A percentile compares a stretch with the other conserved stretches of the same genome.
These are phyloP conservation scores for Protophormia terraenovae DNA, from an alignment of 2,888 invertebrate genomes.

Conservation along the genomic window DNA sequence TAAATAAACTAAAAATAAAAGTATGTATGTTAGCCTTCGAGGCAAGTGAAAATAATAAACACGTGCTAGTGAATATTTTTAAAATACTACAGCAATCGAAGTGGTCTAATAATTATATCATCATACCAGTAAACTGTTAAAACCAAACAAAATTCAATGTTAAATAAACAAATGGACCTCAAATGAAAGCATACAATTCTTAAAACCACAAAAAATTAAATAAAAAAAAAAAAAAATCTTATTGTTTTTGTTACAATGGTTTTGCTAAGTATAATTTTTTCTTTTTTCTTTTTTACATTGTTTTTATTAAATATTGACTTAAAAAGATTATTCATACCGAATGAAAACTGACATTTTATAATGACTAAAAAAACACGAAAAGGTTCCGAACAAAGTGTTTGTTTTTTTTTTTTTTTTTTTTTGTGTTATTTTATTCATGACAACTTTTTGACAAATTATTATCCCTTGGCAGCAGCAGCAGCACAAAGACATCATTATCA, in stretches of 20 bases:
- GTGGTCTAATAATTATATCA: background rate
- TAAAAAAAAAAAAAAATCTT: no score
- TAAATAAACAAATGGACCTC: background rate
- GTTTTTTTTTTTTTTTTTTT: background rate
- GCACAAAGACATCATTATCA: background rate
- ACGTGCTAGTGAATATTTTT: background rate
- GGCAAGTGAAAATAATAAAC: background rate
- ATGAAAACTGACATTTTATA: constrained; percentile 33
- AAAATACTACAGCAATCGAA: background rate
- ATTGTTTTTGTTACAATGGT: background rate
- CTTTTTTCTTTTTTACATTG: background rate
- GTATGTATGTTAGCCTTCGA: no score
- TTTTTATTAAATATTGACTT: constrained; percentile 3
- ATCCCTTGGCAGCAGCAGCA: background rate
- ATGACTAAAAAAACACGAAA: background rate
- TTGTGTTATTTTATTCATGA: background rate
- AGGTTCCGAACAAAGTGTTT: background rate
- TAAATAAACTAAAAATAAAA: no score
- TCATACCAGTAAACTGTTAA: background rate
- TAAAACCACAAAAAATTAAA: background rate
- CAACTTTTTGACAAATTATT: constrained; percentile 28
- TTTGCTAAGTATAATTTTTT: background rate
- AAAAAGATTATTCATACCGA: background rate
- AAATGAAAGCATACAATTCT: background rate
- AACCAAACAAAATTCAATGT: background rate